These are phyloP conservation scores for Megathymus violae DNA, from an alignment of 1,140 invertebrate genomes.

Conservation along the genomic window DNA sequence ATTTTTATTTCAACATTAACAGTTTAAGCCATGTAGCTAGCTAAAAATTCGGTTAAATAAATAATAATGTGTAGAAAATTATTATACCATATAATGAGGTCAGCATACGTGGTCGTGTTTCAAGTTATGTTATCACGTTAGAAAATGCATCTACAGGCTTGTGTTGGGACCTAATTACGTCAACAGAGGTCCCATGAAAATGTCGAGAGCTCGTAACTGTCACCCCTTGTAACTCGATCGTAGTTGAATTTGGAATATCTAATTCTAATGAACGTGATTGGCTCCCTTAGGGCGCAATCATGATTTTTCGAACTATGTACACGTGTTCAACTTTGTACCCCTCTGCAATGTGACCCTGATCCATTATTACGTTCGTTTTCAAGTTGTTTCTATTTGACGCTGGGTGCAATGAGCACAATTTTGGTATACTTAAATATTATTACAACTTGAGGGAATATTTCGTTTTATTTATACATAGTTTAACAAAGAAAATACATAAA, in stretches of 20 bases:
- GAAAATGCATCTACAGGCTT: not conserved
- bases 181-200: constrained; percentile 35
- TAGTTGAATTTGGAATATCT: constrained; percentile 75
- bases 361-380: constrained; percentile 61
- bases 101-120: not conserved
- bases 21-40: too few relatives aligned
- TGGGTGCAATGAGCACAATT: constrained; percentile 38
- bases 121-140: not conserved
- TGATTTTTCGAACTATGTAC: constrained; percentile 78
- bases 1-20: too few relatives aligned
- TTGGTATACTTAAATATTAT: too few relatives aligned
- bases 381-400: constrained; percentile 50
- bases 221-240: constrained; percentile 72
- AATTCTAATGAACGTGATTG: constrained; percentile 81
- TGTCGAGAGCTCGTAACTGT: constrained; percentile 49
- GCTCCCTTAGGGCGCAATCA: constrained; percentile 80
- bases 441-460: too few relatives aligned
- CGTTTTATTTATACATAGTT: too few relatives aligned
- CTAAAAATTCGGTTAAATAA: too few relatives aligned
- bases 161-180: constrained; percentile 21
- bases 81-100: not conserved
- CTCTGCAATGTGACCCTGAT: constrained; percentile 67
- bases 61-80: too few relatives aligned
- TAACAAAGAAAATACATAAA: too few relatives aligned
- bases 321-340: constrained; percentile 76